phyloP scores from a whole-genome alignment of 2,888 invertebrate genomes.

The Ophioninae sp. region DNA sequence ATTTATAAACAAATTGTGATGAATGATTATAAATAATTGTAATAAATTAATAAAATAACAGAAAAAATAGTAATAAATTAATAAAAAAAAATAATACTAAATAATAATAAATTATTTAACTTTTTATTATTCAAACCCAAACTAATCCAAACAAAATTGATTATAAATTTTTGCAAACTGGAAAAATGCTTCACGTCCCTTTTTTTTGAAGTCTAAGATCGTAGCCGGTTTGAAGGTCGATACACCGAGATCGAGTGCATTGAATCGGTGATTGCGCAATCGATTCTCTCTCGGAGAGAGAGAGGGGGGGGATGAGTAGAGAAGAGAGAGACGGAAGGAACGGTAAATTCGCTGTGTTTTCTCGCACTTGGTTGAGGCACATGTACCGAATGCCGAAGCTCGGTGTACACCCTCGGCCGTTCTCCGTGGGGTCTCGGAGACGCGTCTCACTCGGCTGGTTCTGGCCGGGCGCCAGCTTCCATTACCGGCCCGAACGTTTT shows the following conservation, averaged over 20 bases:
- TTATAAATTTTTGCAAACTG: too few relatives aligned
- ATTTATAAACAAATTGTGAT: too few relatives aligned
- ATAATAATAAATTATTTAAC: too few relatives aligned
- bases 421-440: slow-evolving; percentile 58
- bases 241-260: slow-evolving; percentile 49
- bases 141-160: too few relatives aligned
- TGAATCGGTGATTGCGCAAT: slow-evolving; percentile 28
- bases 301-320: neutral
- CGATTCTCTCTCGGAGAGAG: slow-evolving; percentile 5
- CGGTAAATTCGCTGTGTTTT: slow-evolving; percentile 33
- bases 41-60: too few relatives aligned
- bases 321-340: slow-evolving; percentile 13
- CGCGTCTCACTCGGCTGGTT: slow-evolving; percentile 59
- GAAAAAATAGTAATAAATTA: too few relatives aligned
- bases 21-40: too few relatives aligned
- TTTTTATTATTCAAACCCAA: too few relatives aligned
- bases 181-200: too few relatives aligned
- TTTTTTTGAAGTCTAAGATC: too few relatives aligned
- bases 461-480: slow-evolving; percentile 68
- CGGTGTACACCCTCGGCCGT: slow-evolving; percentile 45
- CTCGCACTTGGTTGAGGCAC: slow-evolving; percentile 23
- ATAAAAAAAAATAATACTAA: too few relatives aligned
- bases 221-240: slow-evolving; percentile 35
- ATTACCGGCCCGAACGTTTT: slow-evolving; percentile 65
- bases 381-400: slow-evolving; percentile 33